A percentile compares a stretch with the other conserved stretches of the same genome.
Conservation (phyloP, 2,888 invertebrate genomes). For the Acanthosepion esculentum region DNA sequence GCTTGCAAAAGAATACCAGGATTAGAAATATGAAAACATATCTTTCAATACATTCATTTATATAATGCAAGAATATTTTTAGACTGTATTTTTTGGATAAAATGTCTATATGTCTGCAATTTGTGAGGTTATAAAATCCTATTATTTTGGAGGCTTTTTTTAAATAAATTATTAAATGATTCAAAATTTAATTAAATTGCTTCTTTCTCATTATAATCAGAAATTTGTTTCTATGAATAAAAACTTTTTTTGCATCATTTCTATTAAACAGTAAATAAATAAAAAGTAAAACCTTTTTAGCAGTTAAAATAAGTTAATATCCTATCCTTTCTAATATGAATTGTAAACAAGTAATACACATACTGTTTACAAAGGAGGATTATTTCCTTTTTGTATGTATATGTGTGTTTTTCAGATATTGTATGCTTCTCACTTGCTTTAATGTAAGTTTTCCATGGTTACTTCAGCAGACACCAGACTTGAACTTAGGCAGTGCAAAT, state of each 20-base stretch:
- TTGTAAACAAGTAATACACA: background rate
- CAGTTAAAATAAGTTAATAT: background rate
- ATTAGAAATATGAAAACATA: background rate
- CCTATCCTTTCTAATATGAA: background rate
- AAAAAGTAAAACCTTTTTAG: too few species aligned
- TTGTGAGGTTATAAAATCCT: background rate
- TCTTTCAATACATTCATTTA: background rate
- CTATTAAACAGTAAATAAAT: too few species aligned
- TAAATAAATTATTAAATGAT: background rate
- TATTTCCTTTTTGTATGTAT: background rate
- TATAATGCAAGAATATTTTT: background rate
- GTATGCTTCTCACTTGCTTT: slow-evolving; percentile 10
- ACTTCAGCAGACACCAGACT: slow-evolving; percentile 33
- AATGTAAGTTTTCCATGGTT: slow-evolving; percentile 15
- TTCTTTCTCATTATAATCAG: background rate
- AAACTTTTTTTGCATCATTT: too few species aligned
- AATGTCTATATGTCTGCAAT: background rate
- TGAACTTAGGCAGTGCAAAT: background rate
- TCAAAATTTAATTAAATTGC: background rate
- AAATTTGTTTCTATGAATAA: background rate
- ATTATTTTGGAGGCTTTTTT: background rate
- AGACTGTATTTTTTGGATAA: background rate
- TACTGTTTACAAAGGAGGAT: background rate
- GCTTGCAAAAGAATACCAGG: background rate
- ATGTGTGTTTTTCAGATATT: background rate